phyloP scores from a whole-genome alignment of 1,140 invertebrate genomes.

The Drosophila yakuba region DNA sequence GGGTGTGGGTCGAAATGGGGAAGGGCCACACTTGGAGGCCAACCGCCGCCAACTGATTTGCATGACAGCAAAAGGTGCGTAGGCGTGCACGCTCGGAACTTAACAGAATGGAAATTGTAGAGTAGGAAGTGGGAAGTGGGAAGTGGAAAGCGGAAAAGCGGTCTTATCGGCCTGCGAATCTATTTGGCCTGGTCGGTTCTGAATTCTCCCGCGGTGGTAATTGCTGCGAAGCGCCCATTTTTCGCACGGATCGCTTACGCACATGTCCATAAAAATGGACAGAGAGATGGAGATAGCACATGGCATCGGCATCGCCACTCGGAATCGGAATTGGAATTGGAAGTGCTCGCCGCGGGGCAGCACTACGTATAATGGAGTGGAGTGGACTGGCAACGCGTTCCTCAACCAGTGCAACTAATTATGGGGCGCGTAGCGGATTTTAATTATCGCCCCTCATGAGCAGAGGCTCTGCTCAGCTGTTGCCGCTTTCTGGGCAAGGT shows the following conservation, averaged over 20 bases:
- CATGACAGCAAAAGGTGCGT: conserved; percentile 78
- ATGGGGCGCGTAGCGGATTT: conserved; percentile 78
- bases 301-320: conserved; percentile 25
- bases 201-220: conserved; percentile 67
- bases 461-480: conserved; percentile 58
- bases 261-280: conserved; percentile 81
- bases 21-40: conserved; percentile 33
- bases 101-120: conserved; percentile 40
- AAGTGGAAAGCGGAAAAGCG: conserved; percentile 9
- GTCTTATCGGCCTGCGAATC: conserved; percentile 67
- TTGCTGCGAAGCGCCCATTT: conserved; percentile 83
- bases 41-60: conserved; percentile 70
- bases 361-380: conserved; percentile 24
- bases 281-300: conserved; percentile 45
- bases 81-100: conserved; percentile 62
- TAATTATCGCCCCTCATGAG: conserved; percentile 64
- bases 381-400: conserved; percentile 16
- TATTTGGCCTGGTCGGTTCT: conserved; percentile 49
- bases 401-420: conserved; percentile 69
- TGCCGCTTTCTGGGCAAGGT: conserved; percentile 44
- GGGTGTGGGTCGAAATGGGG: conserved; percentile 17
- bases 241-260: conserved; percentile 83
- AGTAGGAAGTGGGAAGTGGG: conserved; percentile 8
- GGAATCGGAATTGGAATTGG: conserved; percentile 62
- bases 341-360: conserved; percentile 24